Evolutionary conservation across 2,888 invertebrate genomes (phyloP).

Genomic region (Phragmatobia fuliginosa): DNA sequence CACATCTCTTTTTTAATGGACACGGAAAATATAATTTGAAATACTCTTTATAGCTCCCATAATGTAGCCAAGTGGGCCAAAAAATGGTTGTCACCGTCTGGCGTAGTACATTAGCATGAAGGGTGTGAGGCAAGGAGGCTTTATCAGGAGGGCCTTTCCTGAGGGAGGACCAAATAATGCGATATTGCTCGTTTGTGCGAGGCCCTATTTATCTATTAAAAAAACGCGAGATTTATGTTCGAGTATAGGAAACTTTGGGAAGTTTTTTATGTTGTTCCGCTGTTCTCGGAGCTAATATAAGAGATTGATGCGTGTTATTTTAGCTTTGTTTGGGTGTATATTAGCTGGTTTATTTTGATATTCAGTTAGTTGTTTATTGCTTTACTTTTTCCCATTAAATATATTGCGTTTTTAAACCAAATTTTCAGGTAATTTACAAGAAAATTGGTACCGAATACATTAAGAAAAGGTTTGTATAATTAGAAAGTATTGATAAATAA

Average conservation of each 20-base stretch:
- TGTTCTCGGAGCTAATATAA: constrained; percentile 77
- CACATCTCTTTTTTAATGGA: constrained; percentile 84
- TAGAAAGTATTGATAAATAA: no score
- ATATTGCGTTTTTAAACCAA: constrained; percentile 27
- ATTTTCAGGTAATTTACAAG: constrained; percentile 11
- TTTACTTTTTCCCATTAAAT: constrained; percentile 37
- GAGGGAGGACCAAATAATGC: constrained; percentile 86
- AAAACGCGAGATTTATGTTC: constrained; percentile 83
- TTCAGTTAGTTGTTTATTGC: constrained; percentile 43
- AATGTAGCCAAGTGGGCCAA: constrained; percentile 86
- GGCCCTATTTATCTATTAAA: constrained; percentile 87
- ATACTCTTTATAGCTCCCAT: constrained; percentile 84
- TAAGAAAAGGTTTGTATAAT: not conserved
- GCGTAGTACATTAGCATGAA: constrained; percentile 85
- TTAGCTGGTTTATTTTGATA: constrained; percentile 54
- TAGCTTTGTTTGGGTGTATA: constrained; percentile 63
- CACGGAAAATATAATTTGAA: constrained; percentile 85
- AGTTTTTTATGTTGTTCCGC: constrained; percentile 83
- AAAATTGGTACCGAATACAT: no score
- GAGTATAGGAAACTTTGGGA: constrained; percentile 82
- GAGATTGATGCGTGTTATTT: constrained; percentile 82
- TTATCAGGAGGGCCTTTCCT: constrained; percentile 86
- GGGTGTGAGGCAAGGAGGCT: constrained; percentile 84
- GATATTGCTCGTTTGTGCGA: constrained; percentile 87
- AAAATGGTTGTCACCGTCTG: constrained; percentile 87